Evolutionary conservation across 30 jellyfish, hydroid and myxozoan genomes (phyloP).

Genomic region (Pseudorhiza aurosa): DNA sequence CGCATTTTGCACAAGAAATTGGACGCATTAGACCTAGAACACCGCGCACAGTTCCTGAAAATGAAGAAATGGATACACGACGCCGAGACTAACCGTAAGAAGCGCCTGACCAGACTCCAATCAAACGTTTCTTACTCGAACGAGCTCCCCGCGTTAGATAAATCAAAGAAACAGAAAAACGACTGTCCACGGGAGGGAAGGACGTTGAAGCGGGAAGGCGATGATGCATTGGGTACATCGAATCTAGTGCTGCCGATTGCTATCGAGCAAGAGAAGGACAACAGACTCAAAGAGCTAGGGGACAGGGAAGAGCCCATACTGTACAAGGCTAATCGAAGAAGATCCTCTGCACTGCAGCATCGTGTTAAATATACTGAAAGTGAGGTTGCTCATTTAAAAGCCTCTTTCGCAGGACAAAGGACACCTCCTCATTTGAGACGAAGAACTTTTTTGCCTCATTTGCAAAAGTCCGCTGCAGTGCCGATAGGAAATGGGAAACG

Average conservation of each 20-base stretch:
- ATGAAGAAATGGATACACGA: conserved; percentile 60
- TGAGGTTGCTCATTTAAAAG: conserved; percentile 53
- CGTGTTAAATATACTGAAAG: conserved; percentile 62
- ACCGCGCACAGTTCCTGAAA: conserved; percentile 63
- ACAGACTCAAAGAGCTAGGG: background rate
- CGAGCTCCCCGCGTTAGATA: background rate
- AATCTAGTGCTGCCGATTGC: background rate
- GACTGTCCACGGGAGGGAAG: background rate
- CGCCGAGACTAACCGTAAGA: conserved; percentile 21
- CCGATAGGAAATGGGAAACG: conserved; percentile 14
- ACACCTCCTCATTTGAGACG: conserved; percentile 63
- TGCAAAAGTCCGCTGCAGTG: conserved; percentile 16
- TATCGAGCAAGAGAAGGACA: background rate
- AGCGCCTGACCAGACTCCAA: conserved; percentile 25
- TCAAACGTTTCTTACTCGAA: background rate
- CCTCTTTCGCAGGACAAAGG: conserved; percentile 62
- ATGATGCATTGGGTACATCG: background rate
- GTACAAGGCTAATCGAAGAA: background rate
- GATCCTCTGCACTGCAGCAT: conserved; percentile 29
- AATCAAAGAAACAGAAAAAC: background rate
- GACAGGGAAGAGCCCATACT: background rate
- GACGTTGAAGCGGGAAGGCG: background rate
- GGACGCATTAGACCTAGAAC: conserved; percentile 67
- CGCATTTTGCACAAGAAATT: conserved; percentile 45
- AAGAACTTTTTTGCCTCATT: conserved; percentile 52